A percentile compares a stretch with the other conserved stretches of the same genome.
Conservation (phyloP, 2,797 vertebrate species). For the Oophaga sylvatica region DNA sequence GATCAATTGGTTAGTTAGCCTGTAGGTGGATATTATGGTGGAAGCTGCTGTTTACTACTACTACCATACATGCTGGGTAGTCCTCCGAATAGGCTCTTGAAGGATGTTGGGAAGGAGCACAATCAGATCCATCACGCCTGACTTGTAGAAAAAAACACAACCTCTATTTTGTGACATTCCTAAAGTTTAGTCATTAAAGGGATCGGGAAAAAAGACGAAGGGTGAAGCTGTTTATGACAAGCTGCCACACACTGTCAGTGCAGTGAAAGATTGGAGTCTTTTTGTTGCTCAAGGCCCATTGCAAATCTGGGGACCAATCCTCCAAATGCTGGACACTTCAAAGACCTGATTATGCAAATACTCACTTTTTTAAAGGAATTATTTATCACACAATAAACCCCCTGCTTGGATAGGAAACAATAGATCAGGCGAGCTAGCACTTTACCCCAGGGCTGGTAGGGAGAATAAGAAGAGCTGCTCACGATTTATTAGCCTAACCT, state of each 20-base stretch:
- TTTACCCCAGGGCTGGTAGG: constrained; percentile 73
- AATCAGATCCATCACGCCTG: constrained; percentile 51
- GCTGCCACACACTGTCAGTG: constrained; percentile 68
- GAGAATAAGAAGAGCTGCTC: constrained; percentile 58
- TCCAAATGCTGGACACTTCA: constrained; percentile 75
- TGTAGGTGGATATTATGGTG: constrained; percentile 39
- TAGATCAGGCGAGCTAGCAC: constrained; percentile 72
- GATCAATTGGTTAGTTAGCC: neutral
- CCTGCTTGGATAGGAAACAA: constrained; percentile 76
- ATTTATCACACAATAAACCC: constrained; percentile 81
- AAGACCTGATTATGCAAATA: constrained; percentile 82
- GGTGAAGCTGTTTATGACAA: constrained; percentile 64
- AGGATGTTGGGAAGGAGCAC: constrained; percentile 55
- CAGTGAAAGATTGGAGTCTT: constrained; percentile 68
- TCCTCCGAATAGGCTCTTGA: constrained; percentile 48
- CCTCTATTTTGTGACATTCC: constrained; percentile 66
- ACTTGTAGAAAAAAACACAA: constrained; percentile 51
- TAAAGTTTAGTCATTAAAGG: constrained; percentile 72
- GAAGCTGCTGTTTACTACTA: constrained; percentile 43
- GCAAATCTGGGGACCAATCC: constrained; percentile 72
- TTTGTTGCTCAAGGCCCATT: constrained; percentile 70
- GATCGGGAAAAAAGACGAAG: constrained; percentile 60
- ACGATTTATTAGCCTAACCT: constrained; percentile 78
- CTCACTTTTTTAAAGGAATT: constrained; percentile 71
- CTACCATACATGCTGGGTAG: neutral